Conservation (phyloP, 2,113 vertebrate species). For the Apteryx mantelli region DNA sequence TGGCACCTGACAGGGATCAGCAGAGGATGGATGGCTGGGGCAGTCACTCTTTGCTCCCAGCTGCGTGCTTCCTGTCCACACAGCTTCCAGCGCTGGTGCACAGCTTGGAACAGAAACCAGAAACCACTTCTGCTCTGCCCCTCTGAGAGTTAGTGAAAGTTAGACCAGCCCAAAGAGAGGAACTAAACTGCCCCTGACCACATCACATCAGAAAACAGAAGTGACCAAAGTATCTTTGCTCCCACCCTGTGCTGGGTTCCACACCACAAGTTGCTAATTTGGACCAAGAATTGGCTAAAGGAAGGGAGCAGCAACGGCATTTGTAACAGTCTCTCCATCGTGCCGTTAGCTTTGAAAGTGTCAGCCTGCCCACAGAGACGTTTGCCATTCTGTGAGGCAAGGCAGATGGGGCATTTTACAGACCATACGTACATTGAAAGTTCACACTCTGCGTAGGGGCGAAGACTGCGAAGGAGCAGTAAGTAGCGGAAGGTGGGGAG, state of each 20-base stretch:
- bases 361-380: not conserved
- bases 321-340: not conserved
- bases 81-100: not conserved
- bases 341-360: not conserved
- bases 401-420: not conserved
- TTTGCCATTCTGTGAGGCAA: not conserved
- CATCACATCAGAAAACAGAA: not conserved
- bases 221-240: not conserved
- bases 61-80: not conserved
- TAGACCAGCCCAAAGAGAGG: not conserved
- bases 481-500: not conserved
- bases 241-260: not conserved
- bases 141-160: not conserved
- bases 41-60: not conserved
- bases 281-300: not conserved
- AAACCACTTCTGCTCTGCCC: not conserved
- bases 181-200: not conserved
- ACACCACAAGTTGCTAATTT: not conserved
- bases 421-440: not conserved
- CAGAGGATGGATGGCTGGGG: too few relatives aligned
- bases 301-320: not conserved
- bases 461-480: not conserved
- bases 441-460: not conserved
- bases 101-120: not conserved
- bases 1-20: fast-evolving